Evolutionary conservation across 2,797 vertebrate species (phyloP), one percentile per base, ranked within the genome.

Genomic region (Allobates femoralis): DNA sequence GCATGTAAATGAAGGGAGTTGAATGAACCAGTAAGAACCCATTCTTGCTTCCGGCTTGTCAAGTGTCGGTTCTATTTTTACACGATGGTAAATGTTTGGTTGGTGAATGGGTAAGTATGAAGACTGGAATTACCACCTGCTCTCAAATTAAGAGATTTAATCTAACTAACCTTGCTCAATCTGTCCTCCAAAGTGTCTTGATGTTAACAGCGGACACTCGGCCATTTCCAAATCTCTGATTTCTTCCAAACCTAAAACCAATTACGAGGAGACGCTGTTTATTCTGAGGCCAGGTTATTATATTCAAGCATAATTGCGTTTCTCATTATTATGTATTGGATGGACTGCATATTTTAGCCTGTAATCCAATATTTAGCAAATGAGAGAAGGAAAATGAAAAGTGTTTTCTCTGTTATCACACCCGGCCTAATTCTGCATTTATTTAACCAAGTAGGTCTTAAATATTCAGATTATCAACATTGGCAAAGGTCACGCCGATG

Each of bases 231-330:
- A 46, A 84, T 81, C 60, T 66, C 51, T 74, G 46, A 74, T 85
- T 85, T 56, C 69, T 50, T 85, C 71, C 78, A 85, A 85, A 69
- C 53, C 74, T 85, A 81, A 88, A 88, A 88, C 58, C 78, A 88
- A 85, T 88, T 81, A 88, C 78, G 81, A 46, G 37, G 69, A 85
- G 74, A 85, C 81, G 50, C 83, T 81, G 78, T 88, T 88, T 88
- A 81, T 88, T 85, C 71, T 87, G 81, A 73, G 82, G 77, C 82
- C 86, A 87, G 77, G 82, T 87, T 80, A 87, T 87, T 80, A 87
- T 84, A 87, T 84, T 77, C 77, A 56, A 56, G 69, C 77, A 81
- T 84, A 85, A 87, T 87, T 87, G 86, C 46, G 76, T 84, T 78
- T 62, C 77, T 84, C 76, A 87, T 87, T 84, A 87, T 77, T 87